Evolutionary conservation across 2,797 vertebrate genomes (phyloP), one percentile per base, ranked within the genome.

Genomic region (Salarias fasciatus): DNA sequence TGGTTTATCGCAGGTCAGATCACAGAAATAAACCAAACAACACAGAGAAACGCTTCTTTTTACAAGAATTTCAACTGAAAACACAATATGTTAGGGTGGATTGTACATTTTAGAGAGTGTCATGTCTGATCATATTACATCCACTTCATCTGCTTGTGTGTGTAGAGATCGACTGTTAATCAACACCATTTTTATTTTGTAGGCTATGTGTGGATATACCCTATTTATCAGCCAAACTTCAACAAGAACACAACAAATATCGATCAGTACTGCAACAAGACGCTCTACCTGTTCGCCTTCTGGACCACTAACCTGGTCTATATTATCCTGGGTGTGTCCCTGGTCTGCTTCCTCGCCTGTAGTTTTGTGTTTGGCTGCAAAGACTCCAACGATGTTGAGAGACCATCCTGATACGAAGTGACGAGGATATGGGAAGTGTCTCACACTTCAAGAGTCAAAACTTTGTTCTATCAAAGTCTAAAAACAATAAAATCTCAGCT

Each of bases 1-100:
- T 94, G 93, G 92, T 86, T 92, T 38, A 92, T 93, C 1, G 52
- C 83, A 5, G 92, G 93, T 93, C 61, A 82, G 88, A 75, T 49
- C 14, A n/a, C n/a, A n/a, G n/a, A n/a, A n/a, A n/a, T n/a, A n/a
- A n/a, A n/a, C n/a, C n/a, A n/a, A n/a, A n/a, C n/a, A n/a, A n/a
- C n/a, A n/a, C n/a, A n/a, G n/a, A n/a, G n/a, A n/a, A n/a, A n/a
- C n/a, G n/a, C n/a, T n/a, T n/a, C n/a, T n/a, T n/a, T n/a, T n/a
- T n/a, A n/a, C n/a, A n/a, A n/a, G n/a, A n/a, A n/a, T n/a, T n/a
- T n/a, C n/a, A 24, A 24, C 18, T 24, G 18, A 24, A 24, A 24
- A 24, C 18, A 3, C 18, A 24, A 24, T 3, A 24, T 24, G 18
- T 24, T 24, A 24, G n/a, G n/a, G n/a, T n/a, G n/a, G n/a, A 3